Evolutionary conservation across 2,797 vertebrate species (phyloP).

Genomic region (Todus mexicanus): DNA sequence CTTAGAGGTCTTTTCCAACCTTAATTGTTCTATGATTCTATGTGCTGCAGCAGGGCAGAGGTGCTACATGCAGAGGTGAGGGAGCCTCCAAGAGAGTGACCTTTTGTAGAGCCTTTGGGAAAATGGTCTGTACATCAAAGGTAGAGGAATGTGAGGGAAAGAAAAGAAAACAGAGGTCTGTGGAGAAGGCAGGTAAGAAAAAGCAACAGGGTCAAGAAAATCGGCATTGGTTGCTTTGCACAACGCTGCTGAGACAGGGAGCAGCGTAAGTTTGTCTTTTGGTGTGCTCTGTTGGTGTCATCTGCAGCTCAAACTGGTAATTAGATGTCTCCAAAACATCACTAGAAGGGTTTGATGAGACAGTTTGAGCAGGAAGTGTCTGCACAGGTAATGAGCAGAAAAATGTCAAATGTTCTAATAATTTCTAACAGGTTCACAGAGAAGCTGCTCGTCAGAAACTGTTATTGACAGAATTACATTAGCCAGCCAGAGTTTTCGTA

Average conservation of each 20-base stretch:
- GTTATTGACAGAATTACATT: not conserved
- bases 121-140: not conserved
- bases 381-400: not conserved
- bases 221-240: not conserved
- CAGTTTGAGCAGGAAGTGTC: not conserved
- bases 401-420: not conserved
- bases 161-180: not conserved
- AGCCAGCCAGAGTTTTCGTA: not conserved
- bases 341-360: not conserved
- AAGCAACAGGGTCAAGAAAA: not conserved
- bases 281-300: not conserved
- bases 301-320: not conserved
- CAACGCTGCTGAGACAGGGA: not conserved
- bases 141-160: not conserved
- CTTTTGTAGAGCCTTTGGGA: not conserved
- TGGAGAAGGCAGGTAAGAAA: not conserved
- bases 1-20: too few relatives aligned
- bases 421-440: not conserved
- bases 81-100: not conserved
- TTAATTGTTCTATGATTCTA: too few relatives aligned
- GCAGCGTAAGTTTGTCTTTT: not conserved
- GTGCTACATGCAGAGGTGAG: not conserved
- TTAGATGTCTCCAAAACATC: not conserved
- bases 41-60: too few relatives aligned
- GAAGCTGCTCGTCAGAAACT: not conserved